A percentile compares a stretch with the other conserved stretches of the same genome.
These are phyloP conservation scores for Rynchops niger DNA, from an alignment of 2,113 vertebrate genomes.

Conservation along the genomic window DNA sequence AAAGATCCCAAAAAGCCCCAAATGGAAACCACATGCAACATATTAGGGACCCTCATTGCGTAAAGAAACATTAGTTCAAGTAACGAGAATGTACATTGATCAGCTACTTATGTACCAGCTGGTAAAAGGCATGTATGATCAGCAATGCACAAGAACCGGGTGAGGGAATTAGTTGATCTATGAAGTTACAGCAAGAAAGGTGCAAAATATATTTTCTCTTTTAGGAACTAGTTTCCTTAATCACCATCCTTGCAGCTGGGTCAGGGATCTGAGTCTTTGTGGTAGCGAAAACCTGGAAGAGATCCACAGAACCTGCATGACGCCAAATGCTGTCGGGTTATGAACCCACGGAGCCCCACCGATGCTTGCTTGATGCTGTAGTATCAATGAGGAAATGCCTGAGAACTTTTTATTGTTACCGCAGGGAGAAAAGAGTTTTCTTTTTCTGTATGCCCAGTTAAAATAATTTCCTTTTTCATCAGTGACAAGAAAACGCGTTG, in stretches of 20 bases:
- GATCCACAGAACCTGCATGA: not conserved
- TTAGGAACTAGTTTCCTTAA: not conserved
- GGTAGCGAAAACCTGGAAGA: constrained; percentile 9
- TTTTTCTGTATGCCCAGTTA: not conserved
- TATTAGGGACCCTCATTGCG: constrained; percentile 31
- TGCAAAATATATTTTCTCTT: not conserved
- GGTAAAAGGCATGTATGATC: not conserved
- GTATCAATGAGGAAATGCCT: not conserved
- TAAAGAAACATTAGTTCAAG: constrained; percentile 41
- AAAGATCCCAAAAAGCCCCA: constrained; percentile 50
- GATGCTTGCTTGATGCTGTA: not conserved
- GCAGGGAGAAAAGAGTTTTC: not conserved
- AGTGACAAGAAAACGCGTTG: not conserved
- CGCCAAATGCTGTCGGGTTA: not conserved
- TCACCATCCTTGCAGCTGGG: not conserved
- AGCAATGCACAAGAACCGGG: not conserved
- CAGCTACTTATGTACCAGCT: constrained; percentile 5
- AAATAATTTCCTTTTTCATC: constrained; percentile 19
- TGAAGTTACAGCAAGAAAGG: not conserved
- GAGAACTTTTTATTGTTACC: constrained; percentile 41
- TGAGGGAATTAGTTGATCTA: not conserved
- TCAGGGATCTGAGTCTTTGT: not conserved
- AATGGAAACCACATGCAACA: constrained; percentile 68
- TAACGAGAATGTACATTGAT: not conserved
- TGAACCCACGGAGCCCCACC: not conserved